Evolutionary conservation across 2,113 vertebrate species (phyloP).

Genomic region (Rhipidura dahli): DNA sequence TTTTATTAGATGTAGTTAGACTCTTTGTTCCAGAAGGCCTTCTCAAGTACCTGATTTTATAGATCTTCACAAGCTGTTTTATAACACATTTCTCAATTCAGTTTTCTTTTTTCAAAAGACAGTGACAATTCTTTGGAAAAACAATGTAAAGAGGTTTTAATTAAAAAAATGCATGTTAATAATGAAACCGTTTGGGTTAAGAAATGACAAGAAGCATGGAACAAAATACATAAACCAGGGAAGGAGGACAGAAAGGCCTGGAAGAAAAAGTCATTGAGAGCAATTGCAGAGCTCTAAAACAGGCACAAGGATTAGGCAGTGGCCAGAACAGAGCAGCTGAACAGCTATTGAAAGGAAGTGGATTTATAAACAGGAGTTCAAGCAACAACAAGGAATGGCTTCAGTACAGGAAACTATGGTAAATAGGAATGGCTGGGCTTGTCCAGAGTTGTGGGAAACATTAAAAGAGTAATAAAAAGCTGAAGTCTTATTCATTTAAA

Average conservation of each 20-base stretch:
- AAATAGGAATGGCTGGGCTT: neutral
- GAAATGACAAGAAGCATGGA: neutral
- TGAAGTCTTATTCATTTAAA: neutral
- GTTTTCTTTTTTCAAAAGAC: neutral
- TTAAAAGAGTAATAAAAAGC: neutral
- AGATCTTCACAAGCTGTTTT: neutral
- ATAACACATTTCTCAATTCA: neutral
- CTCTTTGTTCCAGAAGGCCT: neutral
- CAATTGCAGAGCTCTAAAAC: neutral
- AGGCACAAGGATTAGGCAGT: neutral
- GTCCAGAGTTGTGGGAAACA: neutral
- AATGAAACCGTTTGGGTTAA: neutral
- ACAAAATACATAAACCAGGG: neutral
- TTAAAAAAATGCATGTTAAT: neutral
- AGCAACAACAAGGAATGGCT: neutral
- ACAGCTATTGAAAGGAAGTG: neutral
- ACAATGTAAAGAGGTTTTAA: neutral
- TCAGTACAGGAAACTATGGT: neutral
- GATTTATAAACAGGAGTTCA: neutral
- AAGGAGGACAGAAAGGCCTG: neutral
- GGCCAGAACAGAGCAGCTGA: neutral
- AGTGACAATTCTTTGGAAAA: neutral
- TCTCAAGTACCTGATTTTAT: neutral
- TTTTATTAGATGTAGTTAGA: neutral
- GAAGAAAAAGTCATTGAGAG: neutral